Evolutionary conservation across 2,797 vertebrate genomes (phyloP).

Genomic region (Dermochelys coriacea): DNA sequence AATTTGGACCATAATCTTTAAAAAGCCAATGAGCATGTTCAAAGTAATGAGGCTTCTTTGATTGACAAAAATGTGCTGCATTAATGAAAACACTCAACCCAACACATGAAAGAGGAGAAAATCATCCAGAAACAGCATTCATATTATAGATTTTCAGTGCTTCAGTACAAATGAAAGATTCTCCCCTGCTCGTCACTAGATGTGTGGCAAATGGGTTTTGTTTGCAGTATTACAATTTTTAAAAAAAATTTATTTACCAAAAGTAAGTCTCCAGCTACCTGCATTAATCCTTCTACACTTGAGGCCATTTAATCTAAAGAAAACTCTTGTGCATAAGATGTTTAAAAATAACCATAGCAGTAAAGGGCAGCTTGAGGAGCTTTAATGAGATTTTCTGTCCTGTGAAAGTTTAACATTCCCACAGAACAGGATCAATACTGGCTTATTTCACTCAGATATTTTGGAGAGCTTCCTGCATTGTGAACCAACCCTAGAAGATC

Average conservation of each 20-base stretch:
- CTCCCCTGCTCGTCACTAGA: slow-evolving; percentile 9
- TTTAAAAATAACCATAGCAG: slow-evolving; percentile 65
- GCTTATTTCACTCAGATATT: slow-evolving; percentile 46
- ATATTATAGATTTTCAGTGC: slow-evolving; percentile 26
- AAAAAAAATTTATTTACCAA: slow-evolving; percentile 71
- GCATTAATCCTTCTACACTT: slow-evolving; percentile 69
- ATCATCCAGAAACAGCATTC: not conserved
- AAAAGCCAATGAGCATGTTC: not conserved
- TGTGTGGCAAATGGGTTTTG: slow-evolving; percentile 26
- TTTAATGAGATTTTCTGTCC: slow-evolving; percentile 77
- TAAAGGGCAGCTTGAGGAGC: slow-evolving; percentile 61
- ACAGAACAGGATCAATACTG: slow-evolving; percentile 70
- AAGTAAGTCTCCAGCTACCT: slow-evolving; percentile 52
- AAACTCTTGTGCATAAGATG: slow-evolving; percentile 61
- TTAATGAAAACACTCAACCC: not conserved
- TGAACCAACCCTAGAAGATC: slow-evolving; percentile 4
- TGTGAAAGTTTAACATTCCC: slow-evolving; percentile 65
- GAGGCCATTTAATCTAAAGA: slow-evolving; percentile 68
- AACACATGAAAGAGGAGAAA: slow-evolving; percentile 7
- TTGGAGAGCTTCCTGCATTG: slow-evolving; percentile 22
- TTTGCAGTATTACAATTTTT: slow-evolving; percentile 64
- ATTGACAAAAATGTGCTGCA: not conserved
- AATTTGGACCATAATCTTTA: not conserved
- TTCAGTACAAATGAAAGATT: slow-evolving; percentile 52
- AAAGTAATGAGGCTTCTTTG: not conserved